These are phyloP conservation scores for Cavia porcellus DNA, from an alignment of 2,113 vertebrate species.

Conservation along the genomic window DNA sequence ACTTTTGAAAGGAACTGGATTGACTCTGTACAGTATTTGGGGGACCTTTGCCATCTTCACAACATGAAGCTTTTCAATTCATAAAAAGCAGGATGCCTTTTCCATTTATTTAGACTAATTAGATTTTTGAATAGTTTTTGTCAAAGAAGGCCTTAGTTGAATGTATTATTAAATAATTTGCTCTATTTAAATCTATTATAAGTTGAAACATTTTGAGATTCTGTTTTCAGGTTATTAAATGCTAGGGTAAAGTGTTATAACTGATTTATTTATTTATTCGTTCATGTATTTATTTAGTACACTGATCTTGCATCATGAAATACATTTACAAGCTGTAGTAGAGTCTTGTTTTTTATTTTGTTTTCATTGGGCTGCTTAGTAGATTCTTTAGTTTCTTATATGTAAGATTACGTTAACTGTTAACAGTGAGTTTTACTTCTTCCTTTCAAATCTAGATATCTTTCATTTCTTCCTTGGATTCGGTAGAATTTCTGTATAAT, in stretches of 20 bases:
- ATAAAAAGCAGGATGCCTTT: background rate
- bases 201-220: background rate
- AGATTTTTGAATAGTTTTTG: background rate
- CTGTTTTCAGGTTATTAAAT: background rate
- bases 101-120: background rate
- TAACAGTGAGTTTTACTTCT: background rate
- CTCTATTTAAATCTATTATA: background rate
- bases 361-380: background rate
- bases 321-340: background rate
- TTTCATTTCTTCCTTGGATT: background rate
- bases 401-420: background rate
- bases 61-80: background rate
- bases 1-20: background rate
- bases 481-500: background rate
- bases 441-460: background rate
- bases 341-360: background rate
- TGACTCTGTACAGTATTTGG: background rate
- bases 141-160: background rate
- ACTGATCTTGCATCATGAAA: background rate
- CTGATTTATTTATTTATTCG: too few species aligned
- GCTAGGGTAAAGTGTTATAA: background rate
- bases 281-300: too few species aligned
- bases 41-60: background rate
- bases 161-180: background rate
- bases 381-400: background rate